Base-by-base conservation (phyloP, 1,140 invertebrate species). In the Ylistrum balloti region DNA sequence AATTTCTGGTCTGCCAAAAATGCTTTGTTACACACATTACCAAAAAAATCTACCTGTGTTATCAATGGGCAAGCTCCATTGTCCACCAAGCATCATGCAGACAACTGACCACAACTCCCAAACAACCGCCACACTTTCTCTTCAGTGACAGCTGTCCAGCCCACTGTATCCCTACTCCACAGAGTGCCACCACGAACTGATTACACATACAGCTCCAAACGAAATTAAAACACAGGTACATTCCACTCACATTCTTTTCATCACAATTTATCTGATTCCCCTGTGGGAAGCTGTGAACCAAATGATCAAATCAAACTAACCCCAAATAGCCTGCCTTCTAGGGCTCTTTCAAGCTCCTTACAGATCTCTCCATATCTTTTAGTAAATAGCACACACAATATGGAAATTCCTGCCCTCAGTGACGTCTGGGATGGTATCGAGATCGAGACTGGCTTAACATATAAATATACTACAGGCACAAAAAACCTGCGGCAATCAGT, bases 191-290 rank as follows among this genome's bases (percentile, higher is more conserved):
- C 56, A 74, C 3, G 56, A 74, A 74, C n/a, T 74, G 56, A 74
- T 74, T 74, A 74, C 56, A 74, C 56, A 74, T 17, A n/a, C 2
- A 74, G 22, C 56, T 74, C 56, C 56, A 74, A n/a, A 74, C 22
- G 17, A 74, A 74, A 74, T 74, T 74, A 74, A 74, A 74, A 74
- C 56, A 74, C 56, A 74, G 56, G 56, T 74, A 17, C 9, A 74
- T 74, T 74, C 56, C n/a, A 28, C 22, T 74, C 56, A n/a, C 56
- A 74, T 74, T 28, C 56, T 74, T 74, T 74, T 74, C 56, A 74
- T 74, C 56, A 5, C 0, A 11, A 7, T n/a, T 74, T 74, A 74
- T 74, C 56, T 74, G 56, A 74, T 74, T 74, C n/a, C 56, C 56
- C 56, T 74, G 56, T 74, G 56, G 56, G 56, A 74, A n/a, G 28